Percentiles rank a stretch among this genome's conserved stretches.
Evolutionary conservation across 2,888 invertebrate genomes (phyloP).

Genomic region (Eledone cirrhosa): DNA sequence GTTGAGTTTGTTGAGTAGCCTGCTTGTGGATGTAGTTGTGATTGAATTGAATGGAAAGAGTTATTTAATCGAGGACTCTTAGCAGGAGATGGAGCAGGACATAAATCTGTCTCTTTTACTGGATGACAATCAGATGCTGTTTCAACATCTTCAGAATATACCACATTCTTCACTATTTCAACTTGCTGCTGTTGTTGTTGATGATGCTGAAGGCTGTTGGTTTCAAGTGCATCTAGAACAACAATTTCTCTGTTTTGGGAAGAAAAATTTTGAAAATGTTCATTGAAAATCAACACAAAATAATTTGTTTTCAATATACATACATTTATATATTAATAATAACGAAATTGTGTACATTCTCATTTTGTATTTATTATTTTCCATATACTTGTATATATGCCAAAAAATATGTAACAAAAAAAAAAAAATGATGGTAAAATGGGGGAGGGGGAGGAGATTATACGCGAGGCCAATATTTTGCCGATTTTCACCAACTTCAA

Average conservation of each 20-base stretch:
- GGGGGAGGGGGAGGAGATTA: no score
- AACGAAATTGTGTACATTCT: no score
- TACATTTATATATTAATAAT: no score
- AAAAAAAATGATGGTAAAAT: no score
- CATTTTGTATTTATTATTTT: no score
- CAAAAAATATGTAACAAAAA: no score
- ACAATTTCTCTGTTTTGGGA: conserved; percentile 4
- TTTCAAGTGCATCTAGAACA: conserved; percentile 19
- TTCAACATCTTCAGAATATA: conserved; percentile 21
- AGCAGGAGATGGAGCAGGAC: conserved; percentile 20
- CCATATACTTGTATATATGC: no score
- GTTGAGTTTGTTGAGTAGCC: no score
- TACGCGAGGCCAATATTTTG: no score
- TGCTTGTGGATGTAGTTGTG: not conserved
- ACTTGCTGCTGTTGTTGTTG: not conserved
- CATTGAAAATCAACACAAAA: no score
- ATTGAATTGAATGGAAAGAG: not conserved
- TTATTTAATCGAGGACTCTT: conserved; percentile 24
- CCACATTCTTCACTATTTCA: conserved; percentile 18
- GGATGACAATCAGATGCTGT: conserved; percentile 7
- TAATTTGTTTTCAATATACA: no score
- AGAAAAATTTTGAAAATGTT: not conserved
- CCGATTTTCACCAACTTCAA: no score
- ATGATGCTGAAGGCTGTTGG: conserved; percentile 15
- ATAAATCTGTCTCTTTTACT: not conserved